phyloP scores from a whole-genome alignment of 2,888 invertebrate genomes.

The Calliscelio sp. region DNA sequence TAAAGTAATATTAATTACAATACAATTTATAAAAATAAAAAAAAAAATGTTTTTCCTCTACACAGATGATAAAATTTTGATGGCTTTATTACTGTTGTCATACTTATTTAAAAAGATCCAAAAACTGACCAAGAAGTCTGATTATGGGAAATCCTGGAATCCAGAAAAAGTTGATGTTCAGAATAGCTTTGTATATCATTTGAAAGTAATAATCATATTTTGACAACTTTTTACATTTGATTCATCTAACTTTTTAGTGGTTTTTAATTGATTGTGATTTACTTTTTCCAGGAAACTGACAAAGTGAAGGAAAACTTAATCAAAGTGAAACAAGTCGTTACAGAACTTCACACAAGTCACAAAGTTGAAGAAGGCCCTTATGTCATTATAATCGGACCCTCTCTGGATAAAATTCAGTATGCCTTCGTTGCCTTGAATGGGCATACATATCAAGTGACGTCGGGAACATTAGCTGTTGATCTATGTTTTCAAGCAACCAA shows the following conservation, averaged over 20 bases:
- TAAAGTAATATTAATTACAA: neutral
- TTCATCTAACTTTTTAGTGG: no score
- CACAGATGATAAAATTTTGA: conserved; percentile 32
- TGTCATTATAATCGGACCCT: conserved; percentile 50
- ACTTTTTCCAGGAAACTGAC: no score
- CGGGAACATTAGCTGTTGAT: conserved; percentile 36
- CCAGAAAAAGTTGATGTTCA: conserved; percentile 22
- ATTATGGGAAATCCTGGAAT: conserved; percentile 24
- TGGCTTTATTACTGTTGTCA: conserved; percentile 28
- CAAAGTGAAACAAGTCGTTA: no score
- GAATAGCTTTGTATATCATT: no score
- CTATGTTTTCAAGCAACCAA: conserved; percentile 53
- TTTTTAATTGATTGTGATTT: no score
- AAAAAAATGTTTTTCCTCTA: no score
- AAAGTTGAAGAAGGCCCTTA: conserved; percentile 42
- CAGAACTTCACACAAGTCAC: conserved; percentile 33
- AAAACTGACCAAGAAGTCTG: conserved; percentile 14
- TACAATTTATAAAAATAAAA: neutral
- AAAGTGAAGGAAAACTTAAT: no score
- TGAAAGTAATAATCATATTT: no score
- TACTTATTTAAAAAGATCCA: conserved; percentile 30
- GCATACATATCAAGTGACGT: conserved; percentile 33
- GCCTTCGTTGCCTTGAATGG: conserved; percentile 24
- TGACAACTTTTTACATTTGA: no score
- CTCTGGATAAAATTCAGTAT: conserved; percentile 41